Conservation (phyloP, 2,797 vertebrate genomes). For the Amblyopsis hoosieri region DNA sequence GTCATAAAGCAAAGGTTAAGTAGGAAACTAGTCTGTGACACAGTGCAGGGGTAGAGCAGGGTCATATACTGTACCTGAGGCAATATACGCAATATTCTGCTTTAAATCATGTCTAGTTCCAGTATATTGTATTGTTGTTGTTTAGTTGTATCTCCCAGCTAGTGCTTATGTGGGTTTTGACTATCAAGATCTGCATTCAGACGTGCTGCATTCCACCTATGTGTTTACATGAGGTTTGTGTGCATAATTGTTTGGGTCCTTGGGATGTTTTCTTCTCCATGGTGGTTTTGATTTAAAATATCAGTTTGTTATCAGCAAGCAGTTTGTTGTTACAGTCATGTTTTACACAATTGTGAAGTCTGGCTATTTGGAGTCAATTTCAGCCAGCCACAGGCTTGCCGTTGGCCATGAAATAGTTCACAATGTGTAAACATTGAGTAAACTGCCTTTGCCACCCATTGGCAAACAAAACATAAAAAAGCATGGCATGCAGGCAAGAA, state of each 20-base stretch:
- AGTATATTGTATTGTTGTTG: slow-evolving; percentile 27
- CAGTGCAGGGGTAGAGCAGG: slow-evolving; percentile 39
- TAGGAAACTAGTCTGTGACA: slow-evolving; percentile 46
- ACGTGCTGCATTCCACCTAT: slow-evolving; percentile 49
- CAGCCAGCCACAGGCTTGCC: slow-evolving; percentile 21
- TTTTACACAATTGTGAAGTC: slow-evolving; percentile 25
- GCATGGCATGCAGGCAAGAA: too few relatives aligned
- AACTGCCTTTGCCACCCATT: slow-evolving; percentile 34
- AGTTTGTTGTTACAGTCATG: slow-evolving; percentile 43
- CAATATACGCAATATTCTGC: slow-evolving; percentile 8
- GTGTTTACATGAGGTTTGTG: slow-evolving; percentile 57
- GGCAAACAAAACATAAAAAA: slow-evolving; percentile 3
- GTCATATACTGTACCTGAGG: slow-evolving; percentile 28
- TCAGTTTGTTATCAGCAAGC: slow-evolving; percentile 45
- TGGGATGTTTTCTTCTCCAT: slow-evolving; percentile 56
- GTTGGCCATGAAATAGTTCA: slow-evolving; percentile 31
- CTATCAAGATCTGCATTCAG: slow-evolving; percentile 50
- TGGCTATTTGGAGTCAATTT: slow-evolving; percentile 22
- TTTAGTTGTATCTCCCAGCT: not conserved
- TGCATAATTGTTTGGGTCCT: slow-evolving; percentile 67
- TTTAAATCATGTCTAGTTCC: slow-evolving; percentile 37
- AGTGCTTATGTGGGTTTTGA: slow-evolving; percentile 42
- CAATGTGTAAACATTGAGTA: slow-evolving; percentile 11
- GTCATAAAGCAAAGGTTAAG: slow-evolving; percentile 73
- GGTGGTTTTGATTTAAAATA: slow-evolving; percentile 54